phyloP scores from a whole-genome alignment of 2,888 invertebrate species.

The Phortica magna region DNA sequence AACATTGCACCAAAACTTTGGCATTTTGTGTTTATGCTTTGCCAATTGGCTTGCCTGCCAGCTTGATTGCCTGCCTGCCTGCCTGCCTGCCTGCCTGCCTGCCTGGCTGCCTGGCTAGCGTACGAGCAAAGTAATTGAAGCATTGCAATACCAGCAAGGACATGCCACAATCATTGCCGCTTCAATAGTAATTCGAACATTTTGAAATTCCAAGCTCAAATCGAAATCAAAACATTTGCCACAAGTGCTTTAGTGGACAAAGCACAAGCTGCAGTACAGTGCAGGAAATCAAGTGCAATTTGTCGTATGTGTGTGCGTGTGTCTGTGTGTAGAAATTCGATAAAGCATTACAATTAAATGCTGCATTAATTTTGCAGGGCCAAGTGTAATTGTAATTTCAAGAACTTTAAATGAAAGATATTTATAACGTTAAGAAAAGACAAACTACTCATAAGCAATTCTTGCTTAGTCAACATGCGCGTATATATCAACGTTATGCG shows the following conservation, averaged over 20 bases:
- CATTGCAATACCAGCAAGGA: conserved; percentile 1
- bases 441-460: conserved; percentile 50
- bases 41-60: background rate
- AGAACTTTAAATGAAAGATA: background rate
- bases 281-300: conserved; percentile 22
- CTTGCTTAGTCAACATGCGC: conserved; percentile 70
- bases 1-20: background rate
- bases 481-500: conserved; percentile 71
- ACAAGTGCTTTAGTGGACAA: too few species aligned
- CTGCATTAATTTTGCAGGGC: conserved; percentile 20
- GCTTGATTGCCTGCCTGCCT: too few species aligned
- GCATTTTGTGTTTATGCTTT: background rate
- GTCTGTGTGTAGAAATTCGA: background rate
- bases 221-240: conserved; percentile 1
- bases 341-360: conserved; percentile 23
- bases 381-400: background rate
- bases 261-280: background rate
- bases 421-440: background rate
- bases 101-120: too few species aligned
- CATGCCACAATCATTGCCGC: conserved; percentile 12
- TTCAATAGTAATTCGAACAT: conserved; percentile 6
- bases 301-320: background rate
- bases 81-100: too few species aligned
- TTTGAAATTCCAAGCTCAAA: background rate
- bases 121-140: background rate